Evolutionary conservation across 2,797 vertebrate genomes (phyloP).

Genomic region (Toxotes lorentzi): DNA sequence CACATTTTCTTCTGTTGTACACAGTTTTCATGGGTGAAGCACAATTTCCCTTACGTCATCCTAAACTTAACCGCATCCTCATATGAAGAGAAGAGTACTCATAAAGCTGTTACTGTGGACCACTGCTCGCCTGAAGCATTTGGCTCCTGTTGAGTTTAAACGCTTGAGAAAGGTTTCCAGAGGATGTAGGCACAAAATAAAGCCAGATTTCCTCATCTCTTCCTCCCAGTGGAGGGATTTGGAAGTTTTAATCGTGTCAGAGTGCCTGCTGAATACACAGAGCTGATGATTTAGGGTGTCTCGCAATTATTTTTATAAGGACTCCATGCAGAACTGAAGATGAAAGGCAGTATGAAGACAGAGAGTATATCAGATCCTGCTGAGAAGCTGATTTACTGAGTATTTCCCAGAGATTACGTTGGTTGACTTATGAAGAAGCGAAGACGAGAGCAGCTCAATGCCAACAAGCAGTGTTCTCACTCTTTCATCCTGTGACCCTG

Average conservation of each 20-base stretch:
- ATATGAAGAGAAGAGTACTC: not conserved
- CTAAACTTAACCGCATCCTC: not conserved
- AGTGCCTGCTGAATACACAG: constrained; percentile 7
- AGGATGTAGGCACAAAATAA: constrained; percentile 16
- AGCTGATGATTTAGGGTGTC: constrained; percentile 3
- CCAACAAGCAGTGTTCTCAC: constrained; percentile 25
- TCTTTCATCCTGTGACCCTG: constrained; percentile 43
- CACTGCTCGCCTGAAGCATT: constrained; percentile 31
- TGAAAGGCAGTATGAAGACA: constrained; percentile 8
- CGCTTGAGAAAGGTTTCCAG: constrained; percentile 19
- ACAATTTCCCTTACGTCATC: not conserved
- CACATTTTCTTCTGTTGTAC: not conserved
- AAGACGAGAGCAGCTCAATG: constrained; percentile 17
- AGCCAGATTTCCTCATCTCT: constrained; percentile 37
- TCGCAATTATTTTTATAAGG: constrained; percentile 4
- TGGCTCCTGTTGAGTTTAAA: constrained; percentile 37
- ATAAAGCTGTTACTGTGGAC: not conserved
- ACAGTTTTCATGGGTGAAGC: not conserved
- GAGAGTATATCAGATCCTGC: not conserved
- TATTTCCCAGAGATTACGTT: constrained; percentile 1
- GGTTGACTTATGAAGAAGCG: constrained; percentile 13
- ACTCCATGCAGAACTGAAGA: constrained; percentile 5
- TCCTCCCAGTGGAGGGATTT: constrained; percentile 54
- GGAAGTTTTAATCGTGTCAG: constrained; percentile 22
- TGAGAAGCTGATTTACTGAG: constrained; percentile 10